These are phyloP conservation scores for Falco punctatus DNA, from an alignment of 2,113 vertebrate species.

Conservation along the genomic window DNA sequence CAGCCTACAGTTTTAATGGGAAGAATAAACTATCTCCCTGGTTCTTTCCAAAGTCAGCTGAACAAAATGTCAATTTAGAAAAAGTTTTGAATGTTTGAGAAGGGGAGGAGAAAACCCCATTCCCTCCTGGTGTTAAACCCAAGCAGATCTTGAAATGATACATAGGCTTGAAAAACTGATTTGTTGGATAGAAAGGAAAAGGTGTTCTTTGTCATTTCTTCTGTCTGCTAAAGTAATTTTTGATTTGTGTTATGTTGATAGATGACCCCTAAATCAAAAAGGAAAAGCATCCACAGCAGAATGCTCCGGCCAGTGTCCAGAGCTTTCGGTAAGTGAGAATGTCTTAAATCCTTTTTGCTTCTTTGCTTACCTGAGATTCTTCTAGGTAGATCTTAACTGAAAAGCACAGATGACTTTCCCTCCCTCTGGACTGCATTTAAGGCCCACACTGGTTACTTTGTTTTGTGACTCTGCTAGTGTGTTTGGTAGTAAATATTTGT, in stretches of 20 bases:
- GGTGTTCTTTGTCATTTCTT: neutral
- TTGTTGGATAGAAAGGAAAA: neutral
- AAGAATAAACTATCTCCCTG: neutral
- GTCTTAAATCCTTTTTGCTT: neutral
- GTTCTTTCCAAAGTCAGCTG: neutral
- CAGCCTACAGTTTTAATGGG: neutral
- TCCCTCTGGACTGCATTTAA: neutral
- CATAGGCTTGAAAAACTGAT: neutral
- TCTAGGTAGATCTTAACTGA: neutral
- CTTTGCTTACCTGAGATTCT: neutral
- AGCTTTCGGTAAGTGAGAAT: slow-evolving; percentile 87
- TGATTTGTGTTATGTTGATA: slow-evolving; percentile 66
- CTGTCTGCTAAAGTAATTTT: neutral
- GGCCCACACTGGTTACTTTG: neutral
- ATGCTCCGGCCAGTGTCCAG: slow-evolving; percentile 96
- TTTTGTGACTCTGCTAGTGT: neutral
- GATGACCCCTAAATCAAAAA: slow-evolving; percentile 98
- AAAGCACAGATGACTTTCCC: neutral
- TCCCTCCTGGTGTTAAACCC: neutral
- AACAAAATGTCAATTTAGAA: neutral
- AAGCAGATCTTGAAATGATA: neutral
- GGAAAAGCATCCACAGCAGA: slow-evolving; percentile 97
- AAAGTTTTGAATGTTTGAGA: neutral
- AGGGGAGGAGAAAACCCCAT: neutral
- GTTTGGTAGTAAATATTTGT: neutral